Evolutionary conservation across 2,797 vertebrate genomes (phyloP).

Genomic region (Petrocephalus schoutedeni): DNA sequence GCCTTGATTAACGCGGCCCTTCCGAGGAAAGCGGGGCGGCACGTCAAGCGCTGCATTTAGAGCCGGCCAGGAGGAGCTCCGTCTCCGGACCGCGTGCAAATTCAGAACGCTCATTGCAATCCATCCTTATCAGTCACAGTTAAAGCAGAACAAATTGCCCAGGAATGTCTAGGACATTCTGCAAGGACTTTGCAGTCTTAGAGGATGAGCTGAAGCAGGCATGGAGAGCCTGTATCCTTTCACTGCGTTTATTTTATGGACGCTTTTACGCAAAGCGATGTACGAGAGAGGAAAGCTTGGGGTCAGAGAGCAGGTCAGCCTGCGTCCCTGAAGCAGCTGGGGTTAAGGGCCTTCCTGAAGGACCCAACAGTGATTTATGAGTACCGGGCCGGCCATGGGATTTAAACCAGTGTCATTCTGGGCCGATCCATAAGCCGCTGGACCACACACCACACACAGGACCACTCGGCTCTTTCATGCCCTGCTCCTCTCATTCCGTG

Average conservation of each 20-base stretch:
- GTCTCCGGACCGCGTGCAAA: constrained; percentile 60
- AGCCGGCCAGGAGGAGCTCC: constrained; percentile 54
- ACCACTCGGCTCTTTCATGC: neutral
- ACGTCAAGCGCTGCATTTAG: constrained; percentile 39
- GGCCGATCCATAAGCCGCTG: neutral
- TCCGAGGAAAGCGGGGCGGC: constrained; percentile 49
- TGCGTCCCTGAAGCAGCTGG: neutral
- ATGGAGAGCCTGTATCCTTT: neutral
- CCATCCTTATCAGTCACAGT: constrained; percentile 62
- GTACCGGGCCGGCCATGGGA: neutral
- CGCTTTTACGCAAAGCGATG: neutral
- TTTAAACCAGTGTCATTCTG: neutral
- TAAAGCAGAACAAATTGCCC: constrained; percentile 61
- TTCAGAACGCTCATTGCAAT: constrained; percentile 53
- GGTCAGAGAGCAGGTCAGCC: neutral
- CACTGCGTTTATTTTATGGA: neutral
- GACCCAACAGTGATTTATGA: neutral
- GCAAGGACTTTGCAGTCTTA: constrained; percentile 46
- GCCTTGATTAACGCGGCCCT: constrained; percentile 64
- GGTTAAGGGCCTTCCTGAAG: neutral
- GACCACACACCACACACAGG: neutral
- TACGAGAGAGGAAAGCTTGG: neutral
- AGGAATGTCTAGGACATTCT: constrained; percentile 47
- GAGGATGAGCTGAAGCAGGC: neutral
- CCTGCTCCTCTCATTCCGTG: neutral